Evolutionary conservation across 92 coral and sea anemone species (phyloP).

Genomic region (Epizoanthus stellaris): DNA sequence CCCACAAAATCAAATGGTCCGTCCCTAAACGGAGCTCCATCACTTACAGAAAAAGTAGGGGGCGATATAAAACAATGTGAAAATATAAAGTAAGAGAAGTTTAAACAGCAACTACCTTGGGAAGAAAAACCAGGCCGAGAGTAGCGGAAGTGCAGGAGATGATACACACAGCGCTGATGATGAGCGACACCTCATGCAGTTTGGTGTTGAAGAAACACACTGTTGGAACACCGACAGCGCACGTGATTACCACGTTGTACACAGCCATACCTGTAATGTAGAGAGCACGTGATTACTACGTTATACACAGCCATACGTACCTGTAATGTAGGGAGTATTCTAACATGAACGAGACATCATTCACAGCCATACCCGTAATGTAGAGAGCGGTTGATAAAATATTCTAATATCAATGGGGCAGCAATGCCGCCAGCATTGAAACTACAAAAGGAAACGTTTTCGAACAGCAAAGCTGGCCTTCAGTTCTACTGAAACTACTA

Average conservation of each 20-base stretch:
- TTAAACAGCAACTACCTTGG: conserved; percentile 8
- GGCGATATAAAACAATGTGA: too few relatives aligned
- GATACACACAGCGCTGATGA: conserved; percentile 24
- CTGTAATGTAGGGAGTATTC: neutral
- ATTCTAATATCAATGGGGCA: too few relatives aligned
- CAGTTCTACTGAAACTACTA: too few relatives aligned
- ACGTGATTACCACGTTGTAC: conserved; percentile 41
- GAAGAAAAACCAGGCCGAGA: conserved; percentile 28
- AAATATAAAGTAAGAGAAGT: neutral
- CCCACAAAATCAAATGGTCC: too few relatives aligned
- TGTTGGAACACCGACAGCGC: conserved; percentile 25
- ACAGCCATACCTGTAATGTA: conserved; percentile 20
- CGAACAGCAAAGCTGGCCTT: too few relatives aligned
- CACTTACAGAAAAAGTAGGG: too few relatives aligned
- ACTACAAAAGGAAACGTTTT: too few relatives aligned
- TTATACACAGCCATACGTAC: conserved; percentile 39
- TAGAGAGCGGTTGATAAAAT: too few relatives aligned
- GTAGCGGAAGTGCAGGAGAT: conserved; percentile 34
- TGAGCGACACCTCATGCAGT: conserved; percentile 21
- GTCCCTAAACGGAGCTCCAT: too few relatives aligned
- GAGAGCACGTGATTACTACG: conserved; percentile 19
- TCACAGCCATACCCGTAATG: too few relatives aligned
- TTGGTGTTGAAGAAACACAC: conserved; percentile 27
- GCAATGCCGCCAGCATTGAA: too few relatives aligned
- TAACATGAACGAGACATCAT: too few relatives aligned